phyloP scores from a whole-genome alignment of 1,140 invertebrate genomes.

The Thaumetopoea pityocampa region DNA sequence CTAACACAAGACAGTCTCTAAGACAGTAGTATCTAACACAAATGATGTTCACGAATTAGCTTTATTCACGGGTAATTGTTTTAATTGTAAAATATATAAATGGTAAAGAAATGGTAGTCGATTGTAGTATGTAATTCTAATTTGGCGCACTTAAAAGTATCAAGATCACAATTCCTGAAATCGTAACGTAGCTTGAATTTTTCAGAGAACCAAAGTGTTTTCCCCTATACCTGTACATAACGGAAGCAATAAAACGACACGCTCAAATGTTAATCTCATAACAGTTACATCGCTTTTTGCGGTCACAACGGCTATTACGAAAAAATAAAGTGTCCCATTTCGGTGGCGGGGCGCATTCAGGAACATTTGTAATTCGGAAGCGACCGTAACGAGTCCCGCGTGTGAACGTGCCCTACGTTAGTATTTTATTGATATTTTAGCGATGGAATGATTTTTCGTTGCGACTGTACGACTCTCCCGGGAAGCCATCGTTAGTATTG shows the following conservation, averaged over 20 bases:
- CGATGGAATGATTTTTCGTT: slow-evolving; percentile 67
- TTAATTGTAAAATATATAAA: too few relatives aligned
- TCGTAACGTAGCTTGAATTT: too few relatives aligned
- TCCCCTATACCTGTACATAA: neutral
- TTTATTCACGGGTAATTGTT: too few relatives aligned
- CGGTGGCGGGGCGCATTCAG: slow-evolving; percentile 46
- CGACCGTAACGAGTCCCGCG: slow-evolving; percentile 46
- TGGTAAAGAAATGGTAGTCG: too few relatives aligned
- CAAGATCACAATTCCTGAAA: too few relatives aligned
- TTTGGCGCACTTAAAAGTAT: too few relatives aligned
- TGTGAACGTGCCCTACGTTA: slow-evolving; percentile 31
- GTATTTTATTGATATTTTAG: slow-evolving; percentile 75
- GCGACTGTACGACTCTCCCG: slow-evolving; percentile 55
- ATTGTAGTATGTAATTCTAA: too few relatives aligned
- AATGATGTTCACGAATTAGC: too few relatives aligned
- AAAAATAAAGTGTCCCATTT: slow-evolving; percentile 70
- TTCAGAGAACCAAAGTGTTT: slow-evolving; percentile 7
- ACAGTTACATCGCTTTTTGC: too few relatives aligned
- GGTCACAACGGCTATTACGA: slow-evolving; percentile 44
- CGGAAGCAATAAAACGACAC: slow-evolving; percentile 16
- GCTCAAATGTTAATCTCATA: slow-evolving; percentile 57
- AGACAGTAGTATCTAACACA: too few relatives aligned
- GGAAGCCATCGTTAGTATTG: slow-evolving; percentile 56
- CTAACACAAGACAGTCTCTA: too few relatives aligned
- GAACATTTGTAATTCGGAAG: slow-evolving; percentile 52